These are phyloP conservation scores for Pandion haliaetus DNA, from an alignment of 2,113 vertebrate genomes.

Conservation along the genomic window DNA sequence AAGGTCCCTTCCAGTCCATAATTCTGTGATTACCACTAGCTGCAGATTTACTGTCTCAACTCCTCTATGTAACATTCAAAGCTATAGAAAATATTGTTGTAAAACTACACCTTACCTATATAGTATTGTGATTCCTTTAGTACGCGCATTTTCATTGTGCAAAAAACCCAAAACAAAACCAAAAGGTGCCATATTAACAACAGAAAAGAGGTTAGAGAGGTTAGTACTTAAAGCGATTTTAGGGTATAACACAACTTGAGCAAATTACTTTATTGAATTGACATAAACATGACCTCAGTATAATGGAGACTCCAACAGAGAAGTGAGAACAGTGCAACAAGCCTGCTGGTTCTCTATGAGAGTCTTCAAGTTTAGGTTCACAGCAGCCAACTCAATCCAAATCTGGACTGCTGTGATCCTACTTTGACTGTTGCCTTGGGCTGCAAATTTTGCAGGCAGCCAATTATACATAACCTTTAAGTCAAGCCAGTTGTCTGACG, in stretches of 20 bases:
- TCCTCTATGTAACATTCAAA: background rate
- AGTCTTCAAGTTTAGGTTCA: background rate
- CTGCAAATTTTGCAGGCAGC: background rate
- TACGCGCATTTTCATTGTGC: background rate
- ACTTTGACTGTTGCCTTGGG: background rate
- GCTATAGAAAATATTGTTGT: background rate
- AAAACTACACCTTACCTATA: background rate
- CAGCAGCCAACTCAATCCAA: background rate
- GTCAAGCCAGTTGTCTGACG: background rate
- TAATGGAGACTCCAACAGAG: background rate
- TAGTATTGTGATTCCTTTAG: background rate
- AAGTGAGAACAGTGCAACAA: background rate
- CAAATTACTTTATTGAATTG: background rate
- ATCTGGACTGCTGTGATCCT: background rate
- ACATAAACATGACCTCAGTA: background rate
- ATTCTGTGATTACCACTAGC: background rate
- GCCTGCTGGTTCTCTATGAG: background rate
- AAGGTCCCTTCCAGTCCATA: no score
- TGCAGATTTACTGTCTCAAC: background rate
- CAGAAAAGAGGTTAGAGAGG: background rate
- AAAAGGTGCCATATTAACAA: background rate
- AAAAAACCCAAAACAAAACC: background rate
- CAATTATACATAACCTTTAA: rapidly evolving
- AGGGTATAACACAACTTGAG: background rate
- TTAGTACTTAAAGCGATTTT: background rate